Evolutionary conservation across 2,888 invertebrate genomes (phyloP).

Genomic region (Acleris emargana): DNA sequence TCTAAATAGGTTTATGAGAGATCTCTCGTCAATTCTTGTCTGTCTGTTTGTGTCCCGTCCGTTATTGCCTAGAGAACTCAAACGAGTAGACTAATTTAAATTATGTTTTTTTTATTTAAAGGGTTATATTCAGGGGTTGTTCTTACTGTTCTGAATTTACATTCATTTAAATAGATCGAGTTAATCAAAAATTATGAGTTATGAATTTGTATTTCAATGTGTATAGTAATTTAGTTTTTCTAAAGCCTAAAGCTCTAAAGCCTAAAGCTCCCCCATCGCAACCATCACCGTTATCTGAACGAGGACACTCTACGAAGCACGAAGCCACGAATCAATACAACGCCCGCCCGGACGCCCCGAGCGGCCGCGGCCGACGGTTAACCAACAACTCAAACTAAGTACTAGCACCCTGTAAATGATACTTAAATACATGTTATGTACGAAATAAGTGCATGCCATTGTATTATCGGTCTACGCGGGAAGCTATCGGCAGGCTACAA

Average conservation of each 20-base stretch:
- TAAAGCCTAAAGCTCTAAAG: neutral
- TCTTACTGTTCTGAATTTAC: too few relatives aligned
- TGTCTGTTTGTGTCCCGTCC: too few relatives aligned
- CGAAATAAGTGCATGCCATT: slow-evolving; percentile 39
- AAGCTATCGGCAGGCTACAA: slow-evolving; percentile 43
- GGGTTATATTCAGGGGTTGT: too few relatives aligned
- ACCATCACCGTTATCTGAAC: slow-evolving; percentile 24
- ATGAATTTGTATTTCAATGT: too few relatives aligned
- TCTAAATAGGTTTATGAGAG: too few relatives aligned
- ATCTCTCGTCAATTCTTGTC: too few relatives aligned
- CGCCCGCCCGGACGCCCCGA: neutral
- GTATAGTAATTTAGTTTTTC: too few relatives aligned
- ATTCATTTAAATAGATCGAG: too few relatives aligned
- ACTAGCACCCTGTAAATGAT: slow-evolving; percentile 77
- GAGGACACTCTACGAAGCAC: slow-evolving; percentile 7
- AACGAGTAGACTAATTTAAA: too few relatives aligned
- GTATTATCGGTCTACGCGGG: neutral
- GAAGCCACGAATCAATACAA: slow-evolving; percentile 23
- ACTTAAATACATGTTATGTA: slow-evolving; percentile 62
- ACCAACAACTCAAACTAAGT: slow-evolving; percentile 53
- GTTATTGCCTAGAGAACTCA: too few relatives aligned
- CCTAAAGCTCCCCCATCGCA: neutral
- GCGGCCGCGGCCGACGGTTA: slow-evolving; percentile 2
- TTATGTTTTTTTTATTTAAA: too few relatives aligned
- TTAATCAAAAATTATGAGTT: too few relatives aligned